These are phyloP conservation scores for Sebastiscus albofasciatus DNA, from an alignment of 2,797 vertebrate genomes.

Conservation along the genomic window DNA sequence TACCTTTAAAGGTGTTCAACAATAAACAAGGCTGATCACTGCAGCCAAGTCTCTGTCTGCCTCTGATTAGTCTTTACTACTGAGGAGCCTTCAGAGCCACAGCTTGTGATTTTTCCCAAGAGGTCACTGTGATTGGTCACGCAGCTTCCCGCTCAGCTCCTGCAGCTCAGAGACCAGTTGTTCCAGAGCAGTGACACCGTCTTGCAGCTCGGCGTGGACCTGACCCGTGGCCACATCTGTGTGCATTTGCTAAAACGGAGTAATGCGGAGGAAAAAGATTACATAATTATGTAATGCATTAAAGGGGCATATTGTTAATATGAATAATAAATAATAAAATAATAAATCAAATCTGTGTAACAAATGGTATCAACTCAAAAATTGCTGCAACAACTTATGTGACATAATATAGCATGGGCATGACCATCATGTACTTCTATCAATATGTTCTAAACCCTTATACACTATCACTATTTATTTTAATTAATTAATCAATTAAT, in stretches of 20 bases:
- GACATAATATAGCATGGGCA: no score
- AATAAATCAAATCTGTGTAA: no score
- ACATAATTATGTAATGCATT: not conserved
- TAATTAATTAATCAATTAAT: no score
- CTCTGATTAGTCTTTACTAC: not conserved
- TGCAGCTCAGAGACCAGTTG: constrained; percentile 85
- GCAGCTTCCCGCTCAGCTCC: constrained; percentile 84
- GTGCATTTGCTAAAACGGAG: constrained; percentile 87
- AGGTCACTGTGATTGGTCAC: constrained; percentile 75
- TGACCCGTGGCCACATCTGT: constrained; percentile 85
- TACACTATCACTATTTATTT: no score
- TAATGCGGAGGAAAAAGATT: not conserved
- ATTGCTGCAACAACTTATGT: no score
- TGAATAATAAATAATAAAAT: no score
- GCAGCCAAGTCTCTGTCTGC: not conserved
- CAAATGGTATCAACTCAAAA: no score
- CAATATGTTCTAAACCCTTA: no score
- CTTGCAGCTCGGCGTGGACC: constrained; percentile 83
- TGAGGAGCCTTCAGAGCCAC: not conserved
- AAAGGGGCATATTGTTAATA: not conserved
- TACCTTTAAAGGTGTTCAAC: not conserved
- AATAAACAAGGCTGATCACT: not conserved
- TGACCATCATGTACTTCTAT: no score
- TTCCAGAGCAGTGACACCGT: constrained; percentile 83
- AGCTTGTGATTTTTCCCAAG: not conserved